These are phyloP conservation scores for Tylochromis polylepis DNA, from an alignment of 2,113 vertebrate genomes.

Conservation along the genomic window DNA sequence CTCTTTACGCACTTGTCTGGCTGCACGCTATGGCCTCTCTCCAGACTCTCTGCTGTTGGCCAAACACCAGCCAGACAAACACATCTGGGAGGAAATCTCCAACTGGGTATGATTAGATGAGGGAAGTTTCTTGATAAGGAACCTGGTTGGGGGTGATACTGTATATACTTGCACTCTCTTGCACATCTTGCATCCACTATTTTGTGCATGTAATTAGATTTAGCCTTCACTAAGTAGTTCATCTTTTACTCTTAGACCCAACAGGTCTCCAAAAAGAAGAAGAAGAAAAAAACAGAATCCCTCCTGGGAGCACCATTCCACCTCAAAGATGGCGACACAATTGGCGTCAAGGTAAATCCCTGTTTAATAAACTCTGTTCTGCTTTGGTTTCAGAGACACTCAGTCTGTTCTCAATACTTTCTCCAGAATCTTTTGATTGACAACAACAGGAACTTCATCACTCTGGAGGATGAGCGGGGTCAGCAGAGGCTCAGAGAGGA, in stretches of 20 bases:
- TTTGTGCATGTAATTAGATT: background rate
- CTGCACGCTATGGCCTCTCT: conserved; percentile 76
- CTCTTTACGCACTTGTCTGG: conserved; percentile 78
- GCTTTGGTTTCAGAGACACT: background rate
- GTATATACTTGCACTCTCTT: background rate
- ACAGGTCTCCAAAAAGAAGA: conserved; percentile 86
- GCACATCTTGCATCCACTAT: background rate
- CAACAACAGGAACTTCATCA: conserved; percentile 79
- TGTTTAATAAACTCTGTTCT: background rate
- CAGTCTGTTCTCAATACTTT: background rate
- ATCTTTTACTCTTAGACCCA: conserved; percentile 72
- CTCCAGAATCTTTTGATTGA: conserved; percentile 85
- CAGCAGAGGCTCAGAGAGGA: conserved; percentile 76
- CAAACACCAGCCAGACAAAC: conserved; percentile 86
- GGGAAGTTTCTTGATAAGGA: background rate
- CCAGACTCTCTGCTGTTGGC: conserved; percentile 85
- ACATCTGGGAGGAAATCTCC: conserved; percentile 85
- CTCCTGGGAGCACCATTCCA: conserved; percentile 82
- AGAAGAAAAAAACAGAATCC: conserved; percentile 84
- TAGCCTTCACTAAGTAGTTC: background rate
- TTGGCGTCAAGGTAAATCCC: conserved; percentile 84
- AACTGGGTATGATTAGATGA: conserved; percentile 77
- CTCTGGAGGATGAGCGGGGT: conserved; percentile 72
- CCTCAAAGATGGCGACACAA: conserved; percentile 86
- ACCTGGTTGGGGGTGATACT: background rate